Percentiles rank a stretch among this genome's conserved stretches.
Evolutionary conservation across 2,888 invertebrate genomes (phyloP).

Genomic region (Tanytarsus gracilentus): DNA sequence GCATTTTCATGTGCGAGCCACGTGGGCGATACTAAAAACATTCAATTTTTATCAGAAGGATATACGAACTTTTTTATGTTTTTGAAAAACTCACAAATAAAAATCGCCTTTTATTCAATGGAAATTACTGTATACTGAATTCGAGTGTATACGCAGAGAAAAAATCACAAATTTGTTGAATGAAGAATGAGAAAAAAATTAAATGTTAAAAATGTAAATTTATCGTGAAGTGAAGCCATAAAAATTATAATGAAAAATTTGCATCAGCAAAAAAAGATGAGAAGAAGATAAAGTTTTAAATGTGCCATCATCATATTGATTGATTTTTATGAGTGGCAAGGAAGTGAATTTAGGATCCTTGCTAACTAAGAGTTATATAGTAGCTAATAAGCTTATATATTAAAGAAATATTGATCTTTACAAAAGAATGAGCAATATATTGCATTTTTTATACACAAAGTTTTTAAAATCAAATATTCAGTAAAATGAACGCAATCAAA

Average conservation of each 20-base stretch:
- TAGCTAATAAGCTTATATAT: constrained; percentile 8
- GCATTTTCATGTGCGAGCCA: neutral
- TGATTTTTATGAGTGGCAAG: neutral
- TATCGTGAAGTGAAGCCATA: neutral
- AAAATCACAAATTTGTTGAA: neutral
- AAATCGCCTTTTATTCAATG: constrained; percentile 21
- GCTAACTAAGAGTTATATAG: neutral
- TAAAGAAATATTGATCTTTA: constrained; percentile 17
- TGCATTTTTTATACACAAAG: constrained; percentile 23
- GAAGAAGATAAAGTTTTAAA: neutral
- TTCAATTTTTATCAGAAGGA: neutral
- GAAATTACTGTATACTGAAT: constrained; percentile 24
- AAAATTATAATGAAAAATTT: neutral
- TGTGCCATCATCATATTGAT: constrained; percentile 22
- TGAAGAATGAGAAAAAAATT: neutral
- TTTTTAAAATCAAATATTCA: neutral
- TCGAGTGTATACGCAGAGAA: constrained; percentile 22
- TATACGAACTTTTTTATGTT: constrained; percentile 11
- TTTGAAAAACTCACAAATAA: neutral
- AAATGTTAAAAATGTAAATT: neutral
- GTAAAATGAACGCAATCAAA: constrained; percentile 20
- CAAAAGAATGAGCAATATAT: constrained; percentile 25
- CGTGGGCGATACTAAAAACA: neutral
- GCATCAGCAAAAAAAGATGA: neutral
- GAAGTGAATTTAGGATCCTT: neutral